Evolutionary conservation across 2,888 invertebrate species (phyloP).

Genomic region (Chrysotoxum bicinctum): DNA sequence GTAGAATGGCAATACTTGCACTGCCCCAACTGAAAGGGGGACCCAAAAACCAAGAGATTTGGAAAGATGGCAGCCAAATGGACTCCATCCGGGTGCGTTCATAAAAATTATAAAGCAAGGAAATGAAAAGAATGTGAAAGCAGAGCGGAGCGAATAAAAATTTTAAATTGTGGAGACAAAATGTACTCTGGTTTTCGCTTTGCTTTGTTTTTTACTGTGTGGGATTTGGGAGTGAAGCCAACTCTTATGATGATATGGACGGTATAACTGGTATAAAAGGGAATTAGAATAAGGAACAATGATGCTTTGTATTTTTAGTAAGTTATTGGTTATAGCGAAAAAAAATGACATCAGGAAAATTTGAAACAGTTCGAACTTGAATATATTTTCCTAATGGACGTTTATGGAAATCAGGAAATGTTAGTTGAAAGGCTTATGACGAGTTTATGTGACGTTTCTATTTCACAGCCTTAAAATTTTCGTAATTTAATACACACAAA

Average conservation of each 20-base stretch:
- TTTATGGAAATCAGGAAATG: too few relatives aligned
- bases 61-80: conserved; percentile 67
- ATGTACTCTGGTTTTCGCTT: conserved; percentile 1
- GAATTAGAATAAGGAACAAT: too few relatives aligned
- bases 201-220: not conserved
- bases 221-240: conserved; percentile 21
- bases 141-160: conserved; percentile 27
- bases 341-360: too few relatives aligned
- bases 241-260: not conserved
- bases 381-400: too few relatives aligned
- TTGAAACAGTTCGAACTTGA: too few relatives aligned
- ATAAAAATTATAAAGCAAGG: conserved; percentile 65
- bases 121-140: conserved; percentile 50
- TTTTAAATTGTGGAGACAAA: not conserved
- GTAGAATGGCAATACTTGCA: not conserved
- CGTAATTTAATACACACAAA: too few relatives aligned
- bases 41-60: conserved; percentile 17
- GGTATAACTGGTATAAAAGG: too few relatives aligned
- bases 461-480: too few relatives aligned
- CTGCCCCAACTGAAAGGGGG: not conserved
- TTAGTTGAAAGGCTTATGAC: too few relatives aligned
- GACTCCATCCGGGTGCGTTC: conserved; percentile 71
- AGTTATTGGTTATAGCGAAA: too few relatives aligned
- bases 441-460: too few relatives aligned
- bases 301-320: too few relatives aligned